Evolutionary conservation across 2,797 vertebrate species (phyloP).

Genomic region (Labroides dimidiatus): DNA sequence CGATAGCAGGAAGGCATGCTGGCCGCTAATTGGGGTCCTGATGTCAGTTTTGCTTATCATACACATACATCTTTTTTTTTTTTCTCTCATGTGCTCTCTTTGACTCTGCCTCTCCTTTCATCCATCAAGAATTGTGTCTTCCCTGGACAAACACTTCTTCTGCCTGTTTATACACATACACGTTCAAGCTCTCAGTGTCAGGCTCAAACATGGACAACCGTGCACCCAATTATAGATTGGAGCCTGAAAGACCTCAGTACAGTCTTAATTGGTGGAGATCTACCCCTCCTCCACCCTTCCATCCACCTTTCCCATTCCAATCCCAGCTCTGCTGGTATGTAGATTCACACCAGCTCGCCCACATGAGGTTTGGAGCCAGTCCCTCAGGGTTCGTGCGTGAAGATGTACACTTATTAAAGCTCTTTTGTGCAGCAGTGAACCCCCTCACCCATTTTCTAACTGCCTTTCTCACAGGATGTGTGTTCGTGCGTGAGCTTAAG

Average conservation of each 20-base stretch:
- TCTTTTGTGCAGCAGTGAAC: constrained; percentile 11
- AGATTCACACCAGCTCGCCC: constrained; percentile 52
- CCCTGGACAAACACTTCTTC: constrained; percentile 7
- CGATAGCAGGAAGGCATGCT: constrained; percentile 31
- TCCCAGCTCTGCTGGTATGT: constrained; percentile 22
- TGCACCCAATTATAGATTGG: constrained; percentile 57
- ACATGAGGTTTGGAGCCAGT: constrained; percentile 37
- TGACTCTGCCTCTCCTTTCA: constrained; percentile 30
- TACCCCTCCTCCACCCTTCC: constrained; percentile 21
- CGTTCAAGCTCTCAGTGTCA: not conserved
- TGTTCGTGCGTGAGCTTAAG: not conserved
- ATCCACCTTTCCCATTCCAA: constrained; percentile 5
- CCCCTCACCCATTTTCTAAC: constrained; percentile 3
- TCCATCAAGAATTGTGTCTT: constrained; percentile 48
- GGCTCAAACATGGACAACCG: constrained; percentile 18
- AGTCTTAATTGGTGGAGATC: constrained; percentile 66
- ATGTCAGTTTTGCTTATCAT: constrained; percentile 73
- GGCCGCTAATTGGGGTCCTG: constrained; percentile 79
- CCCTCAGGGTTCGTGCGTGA: constrained; percentile 4
- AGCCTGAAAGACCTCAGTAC: constrained; percentile 24
- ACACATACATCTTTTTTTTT: constrained; percentile 56
- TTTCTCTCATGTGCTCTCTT: constrained; percentile 32
- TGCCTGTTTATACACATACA: constrained; percentile 1
- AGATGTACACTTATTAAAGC: constrained; percentile 44
- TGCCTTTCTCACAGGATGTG: constrained; percentile 1